These are phyloP conservation scores for Fregata magnificens DNA, from an alignment of 2,113 vertebrate species.

Conservation along the genomic window DNA sequence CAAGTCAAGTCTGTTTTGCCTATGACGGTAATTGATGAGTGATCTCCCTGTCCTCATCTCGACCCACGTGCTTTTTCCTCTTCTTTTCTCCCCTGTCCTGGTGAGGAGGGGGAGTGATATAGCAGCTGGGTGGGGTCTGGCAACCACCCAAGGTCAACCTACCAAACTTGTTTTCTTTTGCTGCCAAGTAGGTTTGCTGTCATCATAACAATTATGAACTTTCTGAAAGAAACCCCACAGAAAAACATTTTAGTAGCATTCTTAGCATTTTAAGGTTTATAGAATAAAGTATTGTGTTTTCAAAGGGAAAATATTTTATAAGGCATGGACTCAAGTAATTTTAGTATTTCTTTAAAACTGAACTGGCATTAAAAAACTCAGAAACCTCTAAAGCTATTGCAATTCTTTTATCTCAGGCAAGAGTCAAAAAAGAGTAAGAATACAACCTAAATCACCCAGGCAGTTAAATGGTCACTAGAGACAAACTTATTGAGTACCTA, in stretches of 20 bases:
- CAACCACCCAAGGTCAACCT: background rate
- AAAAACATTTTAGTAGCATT: background rate
- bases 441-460: background rate
- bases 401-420: background rate
- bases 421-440: background rate
- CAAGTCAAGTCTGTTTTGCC: background rate
- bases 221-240: background rate
- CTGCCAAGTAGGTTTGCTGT: background rate
- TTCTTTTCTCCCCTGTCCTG: background rate
- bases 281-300: background rate
- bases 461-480: background rate
- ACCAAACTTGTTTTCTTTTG: background rate
- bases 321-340: background rate
- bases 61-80: background rate
- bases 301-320: background rate
- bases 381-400: background rate
- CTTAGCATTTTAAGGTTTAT: background rate
- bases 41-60: background rate
- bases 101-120: background rate
- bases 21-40: background rate
- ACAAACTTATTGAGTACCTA: background rate
- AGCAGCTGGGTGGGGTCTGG: background rate
- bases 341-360: background rate
- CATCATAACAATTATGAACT: background rate
- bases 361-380: background rate